Evolutionary conservation across 1,140 invertebrate species (phyloP), one percentile per base, ranked within the genome.

Genomic region (Heliconius eleuchia): DNA sequence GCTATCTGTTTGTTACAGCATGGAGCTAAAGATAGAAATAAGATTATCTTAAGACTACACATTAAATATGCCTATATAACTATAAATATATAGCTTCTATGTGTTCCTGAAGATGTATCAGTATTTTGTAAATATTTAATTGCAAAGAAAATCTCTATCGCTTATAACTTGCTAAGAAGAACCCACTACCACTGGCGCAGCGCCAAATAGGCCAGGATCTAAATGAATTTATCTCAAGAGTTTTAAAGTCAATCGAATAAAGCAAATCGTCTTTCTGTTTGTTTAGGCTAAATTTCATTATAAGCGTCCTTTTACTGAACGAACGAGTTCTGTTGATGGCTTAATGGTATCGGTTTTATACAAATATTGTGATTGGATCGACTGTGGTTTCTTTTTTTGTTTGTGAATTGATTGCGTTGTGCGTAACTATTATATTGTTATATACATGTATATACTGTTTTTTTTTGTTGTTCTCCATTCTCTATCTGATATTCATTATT

Each of bases 281-380:
- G 23, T 66, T 66, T 66, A 66, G 23, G 60, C 11, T 66, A 66
- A 66, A 66, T 66, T 66, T 66, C 60, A 66, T 66, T 66, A 66
- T 66, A 30, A 66, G 27, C 27, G 60, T 66, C 60, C 60, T 66
- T 66, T 66, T 66, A 66, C 60, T 66, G 11, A 66, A 66, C 60
- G 60, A 66, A 66, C 60, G 60, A 66, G 23, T 66, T 1, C 23
- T 66, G 60, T 66, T 66, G 60, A 66, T 11, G 23, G 60, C 23
- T 27, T 66, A 66, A 66, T 30, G 60, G 60, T 66, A 66, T 66
- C 23, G 60, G 60, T 30, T 66, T 66, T 66, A 66, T 66, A 66
- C 23, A 66, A 66, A 66, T 27, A 66, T 66, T 66, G 60, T 66
- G 23, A 66, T 66, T 66, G 23, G 27, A 27, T 66, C 23, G 60